Evolutionary conservation across 2,888 invertebrate species (phyloP).

Genomic region (Philereme transversata): DNA sequence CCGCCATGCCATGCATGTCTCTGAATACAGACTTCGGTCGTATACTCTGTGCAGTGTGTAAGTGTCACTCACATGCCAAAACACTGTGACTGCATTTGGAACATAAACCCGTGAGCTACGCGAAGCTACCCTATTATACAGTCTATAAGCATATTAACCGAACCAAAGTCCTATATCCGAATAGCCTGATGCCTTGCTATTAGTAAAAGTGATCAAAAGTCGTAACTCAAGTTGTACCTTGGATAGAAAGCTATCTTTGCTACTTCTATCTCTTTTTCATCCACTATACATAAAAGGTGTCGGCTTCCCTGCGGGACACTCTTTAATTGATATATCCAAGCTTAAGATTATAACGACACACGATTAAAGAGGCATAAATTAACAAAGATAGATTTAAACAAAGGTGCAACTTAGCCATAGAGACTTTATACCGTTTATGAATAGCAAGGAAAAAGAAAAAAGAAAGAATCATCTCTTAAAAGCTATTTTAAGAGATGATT

Average conservation of each 20-base stretch:
- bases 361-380: too few relatives aligned
- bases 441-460: slow-evolving; percentile 8
- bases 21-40: slow-evolving; percentile 67
- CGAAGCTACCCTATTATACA: slow-evolving; percentile 66
- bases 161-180: slow-evolving; percentile 54
- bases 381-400: too few relatives aligned
- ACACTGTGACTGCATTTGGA: slow-evolving; percentile 73
- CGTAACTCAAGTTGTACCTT: not conserved
- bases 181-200: slow-evolving; percentile 32
- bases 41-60: slow-evolving; percentile 39
- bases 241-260: too few relatives aligned
- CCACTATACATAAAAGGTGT: too few relatives aligned
- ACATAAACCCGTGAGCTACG: slow-evolving; percentile 61
- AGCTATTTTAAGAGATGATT: slow-evolving; percentile 43
- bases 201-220: not conserved
- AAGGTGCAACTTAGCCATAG: too few relatives aligned
- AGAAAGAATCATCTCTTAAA: too few relatives aligned
- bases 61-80: slow-evolving; percentile 54
- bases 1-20: slow-evolving; percentile 62
- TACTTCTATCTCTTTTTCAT: too few relatives aligned
- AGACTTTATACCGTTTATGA: slow-evolving; percentile 3
- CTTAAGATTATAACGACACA: too few relatives aligned
- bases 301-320: too few relatives aligned
- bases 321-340: too few relatives aligned
- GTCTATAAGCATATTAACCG: slow-evolving; percentile 68